These are phyloP conservation scores for Platalea minor DNA, from an alignment of 2,797 vertebrate species.

Conservation along the genomic window DNA sequence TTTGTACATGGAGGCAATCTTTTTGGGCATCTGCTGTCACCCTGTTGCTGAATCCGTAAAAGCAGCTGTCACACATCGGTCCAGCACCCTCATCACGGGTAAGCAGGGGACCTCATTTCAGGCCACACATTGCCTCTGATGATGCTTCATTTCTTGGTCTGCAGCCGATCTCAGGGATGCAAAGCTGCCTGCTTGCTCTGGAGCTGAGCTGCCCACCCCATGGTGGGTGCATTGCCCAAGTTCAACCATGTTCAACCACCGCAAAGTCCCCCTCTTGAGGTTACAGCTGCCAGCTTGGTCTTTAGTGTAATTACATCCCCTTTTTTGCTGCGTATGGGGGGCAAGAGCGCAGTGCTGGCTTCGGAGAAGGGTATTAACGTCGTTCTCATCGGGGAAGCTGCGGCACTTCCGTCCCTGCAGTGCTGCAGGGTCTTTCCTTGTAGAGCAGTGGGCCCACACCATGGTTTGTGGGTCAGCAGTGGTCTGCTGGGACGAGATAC, in stretches of 20 bases:
- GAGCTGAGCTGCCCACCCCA: rapidly evolving
- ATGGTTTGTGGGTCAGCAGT: background rate
- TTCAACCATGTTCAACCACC: background rate
- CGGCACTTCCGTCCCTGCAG: background rate
- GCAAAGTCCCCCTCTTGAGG: background rate
- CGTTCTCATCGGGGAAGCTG: rapidly evolving
- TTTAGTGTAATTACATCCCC: background rate
- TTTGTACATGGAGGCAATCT: background rate
- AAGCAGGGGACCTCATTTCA: background rate
- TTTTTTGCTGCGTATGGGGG: background rate
- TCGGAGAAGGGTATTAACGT: background rate
- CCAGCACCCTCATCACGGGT: background rate
- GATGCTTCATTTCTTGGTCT: background rate
- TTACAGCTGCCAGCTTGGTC: background rate
- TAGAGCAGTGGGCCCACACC: background rate
- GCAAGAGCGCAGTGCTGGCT: background rate
- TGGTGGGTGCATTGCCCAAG: background rate
- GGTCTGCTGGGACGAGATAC: background rate
- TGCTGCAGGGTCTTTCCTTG: background rate
- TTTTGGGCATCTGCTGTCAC: background rate
- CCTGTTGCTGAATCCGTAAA: background rate
- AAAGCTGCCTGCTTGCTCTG: background rate
- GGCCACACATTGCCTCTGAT: background rate
- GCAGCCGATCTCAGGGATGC: background rate
- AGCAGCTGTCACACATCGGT: background rate